These are phyloP conservation scores for Heliconius hortense DNA, from an alignment of 2,888 invertebrate species.

Conservation along the genomic window DNA sequence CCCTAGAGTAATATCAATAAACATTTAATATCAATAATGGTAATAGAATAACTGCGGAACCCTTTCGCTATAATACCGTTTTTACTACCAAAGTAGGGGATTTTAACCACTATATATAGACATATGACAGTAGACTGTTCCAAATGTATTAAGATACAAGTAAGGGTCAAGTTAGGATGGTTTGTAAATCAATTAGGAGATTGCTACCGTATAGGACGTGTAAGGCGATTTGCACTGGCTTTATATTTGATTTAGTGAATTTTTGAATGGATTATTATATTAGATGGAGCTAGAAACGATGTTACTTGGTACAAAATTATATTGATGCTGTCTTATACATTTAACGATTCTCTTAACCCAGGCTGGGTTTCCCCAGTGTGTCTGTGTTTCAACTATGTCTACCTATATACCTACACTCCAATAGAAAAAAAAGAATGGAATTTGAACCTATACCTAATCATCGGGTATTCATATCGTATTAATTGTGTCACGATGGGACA, in stretches of 20 bases:
- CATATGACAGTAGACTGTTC: slow-evolving; percentile 40
- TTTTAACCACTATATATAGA: slow-evolving; percentile 5
- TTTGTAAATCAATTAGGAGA: slow-evolving; percentile 73
- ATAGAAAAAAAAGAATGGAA: too few species aligned
- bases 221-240: slow-evolving; percentile 39
- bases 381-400: too few species aligned
- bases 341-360: too few species aligned
- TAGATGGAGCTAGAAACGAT: neutral
- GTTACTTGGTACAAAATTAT: neutral
- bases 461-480: too few species aligned
- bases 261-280: slow-evolving; percentile 19
- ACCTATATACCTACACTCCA: too few species aligned
- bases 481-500: too few species aligned
- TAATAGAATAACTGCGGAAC: slow-evolving; percentile 78
- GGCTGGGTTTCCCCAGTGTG: too few species aligned
- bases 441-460: too few species aligned
- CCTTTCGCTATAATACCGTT: slow-evolving; percentile 70
- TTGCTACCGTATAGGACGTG: slow-evolving; percentile 52
- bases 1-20: slow-evolving; percentile 34
- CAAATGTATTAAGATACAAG: slow-evolving; percentile 36
- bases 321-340: too few species aligned
- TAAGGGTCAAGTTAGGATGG: slow-evolving; percentile 28
- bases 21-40: slow-evolving; percentile 67
- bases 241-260: slow-evolving; percentile 30
- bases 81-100: slow-evolving; percentile 53